phyloP scores from a whole-genome alignment of 2,888 invertebrate species.

The Caenorhabditis virilis region DNA sequence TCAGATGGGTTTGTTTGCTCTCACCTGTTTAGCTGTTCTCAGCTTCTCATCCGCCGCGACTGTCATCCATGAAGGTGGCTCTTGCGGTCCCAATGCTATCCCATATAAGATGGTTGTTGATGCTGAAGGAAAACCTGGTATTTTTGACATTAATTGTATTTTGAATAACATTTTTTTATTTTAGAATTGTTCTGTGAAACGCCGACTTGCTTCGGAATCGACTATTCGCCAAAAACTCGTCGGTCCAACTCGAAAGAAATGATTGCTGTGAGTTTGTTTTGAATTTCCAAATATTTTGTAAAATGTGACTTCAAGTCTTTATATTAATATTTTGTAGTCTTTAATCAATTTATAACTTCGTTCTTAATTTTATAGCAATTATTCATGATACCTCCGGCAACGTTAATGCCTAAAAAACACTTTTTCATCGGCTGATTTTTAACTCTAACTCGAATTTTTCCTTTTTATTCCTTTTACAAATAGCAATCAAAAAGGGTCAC shows the following conservation, averaged over 20 bases:
- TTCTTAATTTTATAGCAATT: no score
- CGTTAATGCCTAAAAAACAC: no score
- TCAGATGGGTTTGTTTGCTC: constrained; percentile 16
- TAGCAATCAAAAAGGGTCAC: no score
- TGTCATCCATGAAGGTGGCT: constrained; percentile 39
- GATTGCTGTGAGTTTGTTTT: constrained; percentile 22
- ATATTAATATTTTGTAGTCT: no score
- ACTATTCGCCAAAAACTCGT: constrained; percentile 16
- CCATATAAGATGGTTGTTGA: constrained; percentile 54
- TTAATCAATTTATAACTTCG: no score
- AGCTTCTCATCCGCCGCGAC: constrained; percentile 4
- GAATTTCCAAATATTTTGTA: no score
- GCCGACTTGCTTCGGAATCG: constrained; percentile 49
- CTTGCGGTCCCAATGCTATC: constrained; percentile 48
- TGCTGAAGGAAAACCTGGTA: constrained; percentile 55
- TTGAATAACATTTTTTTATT: constrained; percentile 9
- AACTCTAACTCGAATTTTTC: no score
- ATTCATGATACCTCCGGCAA: no score
- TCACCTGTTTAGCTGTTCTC: neutral
- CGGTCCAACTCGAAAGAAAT: constrained; percentile 11
- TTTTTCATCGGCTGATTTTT: no score
- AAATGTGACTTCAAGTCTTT: no score
- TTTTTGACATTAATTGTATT: neutral
- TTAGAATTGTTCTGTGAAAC: constrained; percentile 51
- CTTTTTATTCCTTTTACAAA: no score